Conservation (phyloP, 2,113 vertebrate species). For the Rissa tridactyla region DNA sequence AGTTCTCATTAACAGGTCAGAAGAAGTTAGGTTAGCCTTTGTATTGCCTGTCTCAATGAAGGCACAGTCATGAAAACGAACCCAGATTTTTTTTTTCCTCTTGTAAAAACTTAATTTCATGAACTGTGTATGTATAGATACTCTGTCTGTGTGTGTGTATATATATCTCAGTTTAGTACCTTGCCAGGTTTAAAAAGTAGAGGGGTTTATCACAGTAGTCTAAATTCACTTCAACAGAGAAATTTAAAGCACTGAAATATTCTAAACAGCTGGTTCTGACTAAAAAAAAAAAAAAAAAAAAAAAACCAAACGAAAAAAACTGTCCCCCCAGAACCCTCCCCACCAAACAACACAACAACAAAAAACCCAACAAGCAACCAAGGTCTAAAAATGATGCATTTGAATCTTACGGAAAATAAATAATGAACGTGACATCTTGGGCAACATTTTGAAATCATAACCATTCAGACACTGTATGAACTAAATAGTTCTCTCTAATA, state of each 20-base stretch:
- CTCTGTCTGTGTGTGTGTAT: no score
- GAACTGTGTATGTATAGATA: neutral
- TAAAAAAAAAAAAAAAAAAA: neutral
- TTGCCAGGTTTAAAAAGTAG: neutral
- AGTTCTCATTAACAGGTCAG: neutral
- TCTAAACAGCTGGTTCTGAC: neutral
- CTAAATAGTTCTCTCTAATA: neutral
- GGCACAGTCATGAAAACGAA: neutral
- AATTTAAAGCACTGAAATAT: neutral
- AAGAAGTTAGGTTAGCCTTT: neutral
- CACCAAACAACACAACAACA: neutral
- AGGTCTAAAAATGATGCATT: neutral
- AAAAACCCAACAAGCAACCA: neutral
- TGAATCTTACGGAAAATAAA: neutral
- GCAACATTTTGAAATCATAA: neutral
- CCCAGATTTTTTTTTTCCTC: neutral
- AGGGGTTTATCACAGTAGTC: neutral
- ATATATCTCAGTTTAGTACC: neutral
- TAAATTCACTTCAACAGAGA: neutral
- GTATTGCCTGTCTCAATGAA: neutral
- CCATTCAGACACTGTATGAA: neutral
- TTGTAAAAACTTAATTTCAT: neutral
- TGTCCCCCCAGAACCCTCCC: neutral
- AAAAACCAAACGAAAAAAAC: neutral
- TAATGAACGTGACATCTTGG: neutral